Evolutionary conservation across 30 jellyfish, hydroid and myxozoan species (phyloP), one percentile per base, ranked within the genome.

Genomic region (Phacellophora camtschatica): DNA sequence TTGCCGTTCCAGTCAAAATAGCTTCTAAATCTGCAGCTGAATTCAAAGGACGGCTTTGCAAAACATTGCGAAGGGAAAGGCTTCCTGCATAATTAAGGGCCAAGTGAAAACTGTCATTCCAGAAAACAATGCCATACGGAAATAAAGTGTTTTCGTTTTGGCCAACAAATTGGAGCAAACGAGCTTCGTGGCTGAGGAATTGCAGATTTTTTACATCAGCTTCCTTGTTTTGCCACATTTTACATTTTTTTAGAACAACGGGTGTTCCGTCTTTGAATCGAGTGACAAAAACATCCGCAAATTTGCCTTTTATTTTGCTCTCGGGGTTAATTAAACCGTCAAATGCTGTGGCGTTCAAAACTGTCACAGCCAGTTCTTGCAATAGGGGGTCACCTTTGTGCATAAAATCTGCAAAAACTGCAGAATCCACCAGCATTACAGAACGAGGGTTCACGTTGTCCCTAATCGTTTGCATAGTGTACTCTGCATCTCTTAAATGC

Each of bases 401-500:
- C 1, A 32, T n/a, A 2, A 54, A 54, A 24, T 54, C 68, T 13
- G 9, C 35, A 54, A 54, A 54, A 6, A 43, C 10, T 2, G 57
- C 57, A 11, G 68, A 19, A 24, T 51, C 66, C 5, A 51, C 66
- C 18, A 51, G 5, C 29, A 51, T 51, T 16, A 22, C 18, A 5
- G 33, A 54, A 2, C 68, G n/a, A 9, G 35, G 31, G 24, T 25
- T 25, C 35, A 54, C 68, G 9, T 54, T n/a, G 35, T 54, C 31
- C 32, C 23, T 54, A 1, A 54, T 15, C 2, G 31, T 1, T 9
- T 19, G 31, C n/a, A 1, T 2, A n/a, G 68, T 54, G 35, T 9
- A 54, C 23, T 54, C 68, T 54, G 68, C 68, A 54, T 54, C 68
- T 24, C 68, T 54, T n/a, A 54, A 8, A 19, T 54, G 68, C 68